Evolutionary conservation across 2,888 invertebrate species (phyloP).

Genomic region (Cylloceria caligata): DNA sequence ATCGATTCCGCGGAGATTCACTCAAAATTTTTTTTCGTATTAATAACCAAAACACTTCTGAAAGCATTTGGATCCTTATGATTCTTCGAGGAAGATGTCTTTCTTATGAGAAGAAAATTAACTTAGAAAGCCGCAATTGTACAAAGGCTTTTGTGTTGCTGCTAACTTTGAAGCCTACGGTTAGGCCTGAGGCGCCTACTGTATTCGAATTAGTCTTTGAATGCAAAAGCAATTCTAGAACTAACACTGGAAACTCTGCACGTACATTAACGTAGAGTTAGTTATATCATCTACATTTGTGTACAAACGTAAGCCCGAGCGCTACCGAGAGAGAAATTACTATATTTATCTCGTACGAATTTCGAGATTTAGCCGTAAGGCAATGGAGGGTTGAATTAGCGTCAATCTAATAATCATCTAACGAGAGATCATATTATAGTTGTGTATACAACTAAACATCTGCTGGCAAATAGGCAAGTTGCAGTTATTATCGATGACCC

Average conservation of each 20-base stretch:
- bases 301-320: conserved; percentile 30
- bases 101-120: not conserved
- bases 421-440: conserved; percentile 8
- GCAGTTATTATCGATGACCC: conserved; percentile 38
- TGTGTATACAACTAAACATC: not conserved
- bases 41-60: not conserved
- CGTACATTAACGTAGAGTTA: conserved; percentile 31
- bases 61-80: not conserved
- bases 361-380: conserved; percentile 30
- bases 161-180: conserved; percentile 18
- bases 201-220: conserved; percentile 44
- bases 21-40: not conserved
- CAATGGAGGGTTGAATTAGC: conserved; percentile 25
- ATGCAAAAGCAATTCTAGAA: conserved; percentile 55
- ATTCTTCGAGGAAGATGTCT: not conserved
- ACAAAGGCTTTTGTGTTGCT: conserved; percentile 20
- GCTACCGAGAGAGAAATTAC: conserved; percentile 39
- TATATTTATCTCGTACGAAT: conserved; percentile 56
- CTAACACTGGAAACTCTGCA: conserved; percentile 17
- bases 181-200: not conserved
- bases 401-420: conserved; percentile 45
- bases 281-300: conserved; percentile 23
- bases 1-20: not conserved
- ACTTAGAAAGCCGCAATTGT: conserved; percentile 11
- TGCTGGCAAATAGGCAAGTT: not conserved